A percentile compares a stretch with the other conserved stretches of the same genome.
phyloP scores from a whole-genome alignment of 2,113 vertebrate species.

The Hucho hucho region DNA sequence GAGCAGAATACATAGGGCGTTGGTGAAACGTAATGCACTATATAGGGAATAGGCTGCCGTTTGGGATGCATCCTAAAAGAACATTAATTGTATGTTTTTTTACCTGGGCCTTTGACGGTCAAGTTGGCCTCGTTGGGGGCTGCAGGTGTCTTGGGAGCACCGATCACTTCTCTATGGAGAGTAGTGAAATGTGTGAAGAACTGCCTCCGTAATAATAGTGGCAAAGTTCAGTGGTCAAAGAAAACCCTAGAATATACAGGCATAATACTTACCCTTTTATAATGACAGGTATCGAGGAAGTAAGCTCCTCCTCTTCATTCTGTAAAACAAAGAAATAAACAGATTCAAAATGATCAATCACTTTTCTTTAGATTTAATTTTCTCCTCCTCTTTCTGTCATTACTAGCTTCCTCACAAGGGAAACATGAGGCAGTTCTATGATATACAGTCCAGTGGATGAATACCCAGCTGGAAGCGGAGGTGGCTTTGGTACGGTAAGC shows the following conservation, averaged over 20 bases:
- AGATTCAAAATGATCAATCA: not conserved
- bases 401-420: too few relatives aligned
- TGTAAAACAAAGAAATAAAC: not conserved
- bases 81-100: not conserved
- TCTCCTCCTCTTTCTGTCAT: too few relatives aligned
- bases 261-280: not conserved
- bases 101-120: not conserved
- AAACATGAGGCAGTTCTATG: too few relatives aligned
- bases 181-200: not conserved
- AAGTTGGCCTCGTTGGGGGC: not conserved
- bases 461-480: not conserved
- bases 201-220: not conserved
- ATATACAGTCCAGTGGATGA: too few relatives aligned
- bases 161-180: not conserved
- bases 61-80: too few relatives aligned
- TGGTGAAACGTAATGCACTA: too few relatives aligned
- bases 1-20: too few relatives aligned
- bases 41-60: too few relatives aligned
- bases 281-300: constrained; percentile 1
- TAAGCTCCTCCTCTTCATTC: not conserved
- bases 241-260: too few relatives aligned
- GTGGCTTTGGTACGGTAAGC: not conserved
- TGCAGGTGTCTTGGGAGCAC: not conserved
- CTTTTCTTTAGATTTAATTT: too few relatives aligned
- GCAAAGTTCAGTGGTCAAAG: not conserved